Evolutionary conservation across 2,888 invertebrate genomes (phyloP), one percentile per base, ranked within the genome.

Genomic region (Drosophila infuscata): DNA sequence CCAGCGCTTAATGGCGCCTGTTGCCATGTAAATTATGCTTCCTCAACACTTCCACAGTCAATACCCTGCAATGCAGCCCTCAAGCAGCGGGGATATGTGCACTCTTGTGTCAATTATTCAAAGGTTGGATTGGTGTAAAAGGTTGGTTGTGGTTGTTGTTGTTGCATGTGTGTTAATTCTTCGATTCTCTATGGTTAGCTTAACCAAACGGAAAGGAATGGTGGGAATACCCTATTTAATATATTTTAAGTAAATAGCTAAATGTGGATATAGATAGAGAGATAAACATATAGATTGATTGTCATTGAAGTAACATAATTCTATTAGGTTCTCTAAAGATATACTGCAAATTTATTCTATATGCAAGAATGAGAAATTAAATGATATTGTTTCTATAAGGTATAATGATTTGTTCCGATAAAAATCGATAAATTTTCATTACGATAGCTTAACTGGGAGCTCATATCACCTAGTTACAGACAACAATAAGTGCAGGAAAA

Each of bases 21-120:
- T 91, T 90, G 91, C 90, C 90, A 91, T 92, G 92, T 92, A 91
- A 91, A 90, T 91, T 91, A 86, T 86, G 87, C 78, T 83, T 84
- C 88, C 79, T 79, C 82, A 85, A 88, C 81, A 83, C 90, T 79
- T 85, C 62, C 69, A 61, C 59, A 49, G 59, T 8, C 38, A 15
- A 72, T 76, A 79, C 80, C 63, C 80, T 79, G 57, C 61, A 62
- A 30, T 29, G 25, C 8, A 20, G n/a, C 56, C 46, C 59, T 66
- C 53, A 65, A 51, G 58, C n/a, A 9, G 4, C 2, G 2, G 61
- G 61, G 51, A 20, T 11, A 17, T 30, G 33, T 35, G 36, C 53
- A 52, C 60, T 53, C 12, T 20, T 3, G 2, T 2, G 12, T n/a
- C 30, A 20, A 12, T 56, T 36, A 11, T 17, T 9, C 1, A 46